phyloP scores from a whole-genome alignment of 2,888 invertebrate species.

The Acronicta alni region DNA sequence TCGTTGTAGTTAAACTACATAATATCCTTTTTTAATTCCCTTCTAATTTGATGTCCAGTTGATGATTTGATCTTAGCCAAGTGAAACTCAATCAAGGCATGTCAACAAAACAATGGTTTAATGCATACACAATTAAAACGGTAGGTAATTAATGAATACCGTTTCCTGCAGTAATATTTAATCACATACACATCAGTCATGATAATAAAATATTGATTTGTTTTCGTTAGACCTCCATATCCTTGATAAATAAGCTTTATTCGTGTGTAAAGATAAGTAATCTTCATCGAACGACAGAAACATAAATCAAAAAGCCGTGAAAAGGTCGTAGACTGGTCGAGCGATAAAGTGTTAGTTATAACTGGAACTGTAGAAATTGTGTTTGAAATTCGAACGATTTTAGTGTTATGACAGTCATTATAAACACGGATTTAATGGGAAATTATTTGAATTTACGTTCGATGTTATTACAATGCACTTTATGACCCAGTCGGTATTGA shows the following conservation, averaged over 20 bases:
- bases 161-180: constrained; percentile 37
- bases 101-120: neutral
- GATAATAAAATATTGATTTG: constrained; percentile 63
- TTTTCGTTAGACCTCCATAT: constrained; percentile 63
- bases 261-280: constrained; percentile 78
- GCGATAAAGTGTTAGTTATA: constrained; percentile 63
- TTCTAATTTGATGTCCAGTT: no score
- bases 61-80: neutral
- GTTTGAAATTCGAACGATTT: constrained; percentile 42
- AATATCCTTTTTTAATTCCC: no score
- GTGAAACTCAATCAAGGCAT: constrained; percentile 12
- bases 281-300: constrained; percentile 75
- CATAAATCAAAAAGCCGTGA: constrained; percentile 85
- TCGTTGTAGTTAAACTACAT: neutral
- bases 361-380: constrained; percentile 38
- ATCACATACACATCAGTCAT: constrained; percentile 49
- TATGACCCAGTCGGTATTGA: constrained; percentile 25
- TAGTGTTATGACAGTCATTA: constrained; percentile 46
- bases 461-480: constrained; percentile 36
- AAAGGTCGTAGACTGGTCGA: constrained; percentile 69
- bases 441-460: constrained; percentile 34
- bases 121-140: constrained; percentile 16
- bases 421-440: constrained; percentile 25
- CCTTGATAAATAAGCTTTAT: constrained; percentile 78
- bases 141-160: constrained; percentile 28